phyloP scores from a whole-genome alignment of 2,113 vertebrate species.

The Aix galericulata region DNA sequence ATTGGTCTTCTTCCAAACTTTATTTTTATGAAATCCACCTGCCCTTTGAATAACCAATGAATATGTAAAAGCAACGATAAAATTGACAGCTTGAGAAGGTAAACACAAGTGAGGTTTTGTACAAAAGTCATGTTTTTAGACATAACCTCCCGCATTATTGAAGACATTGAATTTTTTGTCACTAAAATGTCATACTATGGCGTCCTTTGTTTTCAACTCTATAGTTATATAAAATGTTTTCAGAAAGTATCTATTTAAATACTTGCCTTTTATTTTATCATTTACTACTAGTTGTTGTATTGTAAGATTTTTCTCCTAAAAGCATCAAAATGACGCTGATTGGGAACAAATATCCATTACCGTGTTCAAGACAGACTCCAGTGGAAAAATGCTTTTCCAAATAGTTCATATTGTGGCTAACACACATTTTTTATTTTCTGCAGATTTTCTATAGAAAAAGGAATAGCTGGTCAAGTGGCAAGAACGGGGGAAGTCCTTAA shows the following conservation, averaged over 20 bases:
- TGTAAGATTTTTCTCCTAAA: slow-evolving; percentile 24
- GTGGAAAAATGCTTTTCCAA: neutral
- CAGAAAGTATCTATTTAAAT: neutral
- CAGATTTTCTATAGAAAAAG: slow-evolving; percentile 99
- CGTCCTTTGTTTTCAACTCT: neutral
- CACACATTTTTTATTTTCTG: neutral
- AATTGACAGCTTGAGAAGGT: neutral
- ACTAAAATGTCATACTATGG: neutral
- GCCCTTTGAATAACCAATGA: neutral
- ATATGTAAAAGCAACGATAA: neutral
- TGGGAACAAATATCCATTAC: neutral
- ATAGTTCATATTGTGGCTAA: neutral
- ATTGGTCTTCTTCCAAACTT: neutral
- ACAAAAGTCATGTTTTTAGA: neutral
- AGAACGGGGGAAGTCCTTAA: slow-evolving; percentile 97
- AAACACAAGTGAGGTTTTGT: neutral
- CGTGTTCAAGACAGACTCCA: neutral
- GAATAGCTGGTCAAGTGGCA: slow-evolving; percentile 97
- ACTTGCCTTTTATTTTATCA: neutral
- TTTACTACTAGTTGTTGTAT: neutral
- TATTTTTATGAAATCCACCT: neutral
- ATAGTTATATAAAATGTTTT: neutral
- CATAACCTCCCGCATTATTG: neutral
- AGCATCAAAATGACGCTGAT: neutral
- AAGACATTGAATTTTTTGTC: neutral